Percentiles rank a stretch among this genome's conserved stretches.
These are phyloP conservation scores for Oligia fasciuncula DNA, from an alignment of 2,888 invertebrate species.

Conservation along the genomic window DNA sequence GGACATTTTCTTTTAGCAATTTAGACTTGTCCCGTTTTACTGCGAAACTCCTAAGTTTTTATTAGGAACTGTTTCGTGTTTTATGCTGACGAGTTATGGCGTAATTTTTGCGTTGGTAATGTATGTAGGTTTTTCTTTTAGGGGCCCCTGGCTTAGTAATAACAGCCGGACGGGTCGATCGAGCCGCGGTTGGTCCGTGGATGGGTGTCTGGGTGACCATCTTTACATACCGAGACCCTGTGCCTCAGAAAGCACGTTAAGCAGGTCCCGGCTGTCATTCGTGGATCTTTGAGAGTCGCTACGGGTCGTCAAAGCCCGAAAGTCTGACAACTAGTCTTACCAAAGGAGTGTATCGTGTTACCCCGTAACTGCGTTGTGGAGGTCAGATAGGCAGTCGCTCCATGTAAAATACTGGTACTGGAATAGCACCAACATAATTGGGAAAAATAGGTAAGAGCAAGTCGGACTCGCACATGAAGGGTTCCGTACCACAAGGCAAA, in stretches of 20 bases:
- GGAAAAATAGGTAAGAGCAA: no score
- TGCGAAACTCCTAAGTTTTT: conserved; percentile 48
- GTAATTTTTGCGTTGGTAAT: conserved; percentile 35
- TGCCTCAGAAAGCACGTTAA: neutral
- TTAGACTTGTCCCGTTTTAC: conserved; percentile 38
- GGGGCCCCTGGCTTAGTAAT: neutral
- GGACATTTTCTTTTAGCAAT: conserved; percentile 46
- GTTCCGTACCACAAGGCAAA: no score
- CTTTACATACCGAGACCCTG: neutral
- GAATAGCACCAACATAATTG: neutral
- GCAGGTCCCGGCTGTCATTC: neutral
- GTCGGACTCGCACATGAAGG: no score
- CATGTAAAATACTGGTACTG: neutral
- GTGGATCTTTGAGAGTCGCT: neutral
- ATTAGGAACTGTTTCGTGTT: conserved; percentile 37
- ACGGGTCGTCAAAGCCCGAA: neutral
- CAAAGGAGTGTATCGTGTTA: neutral
- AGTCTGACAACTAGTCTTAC: neutral
- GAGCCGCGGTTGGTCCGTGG: neutral
- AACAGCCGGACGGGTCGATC: neutral
- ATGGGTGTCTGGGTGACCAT: neutral
- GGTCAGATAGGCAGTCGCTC: neutral
- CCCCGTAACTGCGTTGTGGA: neutral
- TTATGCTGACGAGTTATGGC: conserved; percentile 39
- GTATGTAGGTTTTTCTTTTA: conserved; percentile 33